Evolutionary conservation across 2,797 vertebrate genomes (phyloP).

Genomic region (Coregonus suidteri): DNA sequence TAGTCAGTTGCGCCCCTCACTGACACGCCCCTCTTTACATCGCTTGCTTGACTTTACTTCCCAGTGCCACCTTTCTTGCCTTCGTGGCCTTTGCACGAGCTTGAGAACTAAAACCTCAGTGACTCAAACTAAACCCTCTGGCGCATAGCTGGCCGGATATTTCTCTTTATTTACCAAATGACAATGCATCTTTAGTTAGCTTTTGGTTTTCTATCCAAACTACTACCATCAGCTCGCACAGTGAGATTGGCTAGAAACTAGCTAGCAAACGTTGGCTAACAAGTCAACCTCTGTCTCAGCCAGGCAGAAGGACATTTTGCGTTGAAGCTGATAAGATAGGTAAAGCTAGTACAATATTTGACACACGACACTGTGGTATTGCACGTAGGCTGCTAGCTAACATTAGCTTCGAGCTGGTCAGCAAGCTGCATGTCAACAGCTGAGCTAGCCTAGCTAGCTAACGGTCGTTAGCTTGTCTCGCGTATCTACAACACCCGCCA

Average conservation of each 20-base stretch:
- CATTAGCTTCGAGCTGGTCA: not conserved
- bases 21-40: constrained; percentile 58
- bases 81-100: constrained; percentile 3
- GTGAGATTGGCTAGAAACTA: not conserved
- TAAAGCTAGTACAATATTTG: not conserved
- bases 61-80: constrained; percentile 40
- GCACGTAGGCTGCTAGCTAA: not conserved
- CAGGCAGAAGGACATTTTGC: too few species aligned
- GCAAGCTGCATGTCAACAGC: constrained; percentile 1
- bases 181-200: not conserved
- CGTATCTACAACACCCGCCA: constrained; percentile 80
- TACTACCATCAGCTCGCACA: not conserved
- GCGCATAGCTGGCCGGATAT: not conserved
- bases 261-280: not conserved
- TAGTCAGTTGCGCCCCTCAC: constrained; percentile 30
- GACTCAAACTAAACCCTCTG: not conserved
- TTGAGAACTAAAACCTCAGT: not conserved
- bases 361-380: not conserved
- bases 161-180: not conserved
- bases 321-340: too few species aligned
- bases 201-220: not conserved
- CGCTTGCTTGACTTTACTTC: constrained; percentile 3
- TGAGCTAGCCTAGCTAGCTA: not conserved
- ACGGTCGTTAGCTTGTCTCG: constrained; percentile 56
- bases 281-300: not conserved